A percentile compares a stretch with the other conserved stretches of the same genome.
These are phyloP conservation scores for Chymomyza costata DNA, from an alignment of 1,140 invertebrate genomes.

Conservation along the genomic window DNA sequence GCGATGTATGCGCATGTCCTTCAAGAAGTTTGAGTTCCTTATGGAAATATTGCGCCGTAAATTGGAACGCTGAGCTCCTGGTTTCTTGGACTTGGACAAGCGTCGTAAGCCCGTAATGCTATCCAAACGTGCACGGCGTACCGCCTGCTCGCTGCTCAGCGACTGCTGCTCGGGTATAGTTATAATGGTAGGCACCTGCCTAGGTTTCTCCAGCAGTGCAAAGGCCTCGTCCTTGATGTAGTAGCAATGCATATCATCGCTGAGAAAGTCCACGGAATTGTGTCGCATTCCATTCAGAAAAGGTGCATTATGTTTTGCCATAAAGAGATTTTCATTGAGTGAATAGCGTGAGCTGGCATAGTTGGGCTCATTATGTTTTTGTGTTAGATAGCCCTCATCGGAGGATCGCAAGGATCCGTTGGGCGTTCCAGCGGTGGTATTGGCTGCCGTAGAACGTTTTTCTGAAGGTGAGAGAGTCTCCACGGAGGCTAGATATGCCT, in stretches of 20 bases:
- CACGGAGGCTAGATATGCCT: constrained; percentile 60
- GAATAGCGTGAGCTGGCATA: constrained; percentile 59
- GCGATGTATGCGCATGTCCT: constrained; percentile 84
- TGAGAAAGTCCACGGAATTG: constrained; percentile 67
- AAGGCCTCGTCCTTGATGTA: constrained; percentile 57
- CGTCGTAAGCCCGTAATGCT: constrained; percentile 65
- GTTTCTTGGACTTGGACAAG: constrained; percentile 63
- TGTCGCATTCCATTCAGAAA: constrained; percentile 56
- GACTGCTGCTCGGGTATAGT: constrained; percentile 49
- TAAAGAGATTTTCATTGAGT: constrained; percentile 64
- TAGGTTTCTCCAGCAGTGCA: constrained; percentile 43
- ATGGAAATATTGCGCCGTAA: constrained; percentile 62
- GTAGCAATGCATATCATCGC: constrained; percentile 59
- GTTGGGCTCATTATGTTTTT: constrained; percentile 40
- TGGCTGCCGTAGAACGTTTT: constrained; percentile 43
- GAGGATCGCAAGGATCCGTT: constrained; percentile 44
- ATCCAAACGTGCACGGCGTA: constrained; percentile 50
- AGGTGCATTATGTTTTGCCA: constrained; percentile 37
- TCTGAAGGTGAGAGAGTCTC: constrained; percentile 71
- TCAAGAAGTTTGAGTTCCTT: constrained; percentile 81
- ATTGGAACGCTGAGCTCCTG: constrained; percentile 55
- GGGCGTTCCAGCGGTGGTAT: constrained; percentile 11
- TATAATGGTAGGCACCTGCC: constrained; percentile 42
- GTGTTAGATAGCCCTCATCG: constrained; percentile 54
- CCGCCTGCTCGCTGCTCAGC: constrained; percentile 35